phyloP scores from a whole-genome alignment of 2,888 invertebrate species.

The Spilarctia lutea region DNA sequence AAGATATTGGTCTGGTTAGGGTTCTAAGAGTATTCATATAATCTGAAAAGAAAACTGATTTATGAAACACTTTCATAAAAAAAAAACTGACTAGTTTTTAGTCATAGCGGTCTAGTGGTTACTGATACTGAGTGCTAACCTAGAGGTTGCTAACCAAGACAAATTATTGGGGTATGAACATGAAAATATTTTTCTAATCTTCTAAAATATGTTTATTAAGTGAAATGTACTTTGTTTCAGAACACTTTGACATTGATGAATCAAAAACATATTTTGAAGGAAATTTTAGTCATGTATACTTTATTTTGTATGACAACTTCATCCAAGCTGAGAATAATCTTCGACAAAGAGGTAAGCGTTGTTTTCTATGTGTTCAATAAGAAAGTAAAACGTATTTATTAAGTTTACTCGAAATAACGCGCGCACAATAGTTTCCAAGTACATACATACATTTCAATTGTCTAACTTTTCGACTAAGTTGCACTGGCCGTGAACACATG shows the following conservation, averaged over 20 bases:
- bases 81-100: too few relatives aligned
- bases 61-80: background rate
- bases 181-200: too few relatives aligned
- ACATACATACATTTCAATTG: too few relatives aligned
- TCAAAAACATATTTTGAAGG: constrained; percentile 97
- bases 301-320: constrained; percentile 97
- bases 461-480: too few relatives aligned
- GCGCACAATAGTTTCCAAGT: too few relatives aligned
- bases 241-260: constrained; percentile 95
- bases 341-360: constrained; percentile 93
- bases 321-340: constrained; percentile 96
- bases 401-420: too few relatives aligned
- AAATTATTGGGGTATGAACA: too few relatives aligned
- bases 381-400: background rate
- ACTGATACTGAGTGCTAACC: background rate
- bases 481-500: too few relatives aligned
- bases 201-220: background rate
- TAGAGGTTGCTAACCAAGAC: background rate
- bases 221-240: constrained; percentile 82
- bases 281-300: constrained; percentile 98
- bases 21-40: background rate
- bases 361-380: background rate
- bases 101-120: background rate
- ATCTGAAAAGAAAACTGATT: background rate
- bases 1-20: background rate